Evolutionary conservation across 92 coral and sea anemone genomes (phyloP), one percentile per base, ranked within the genome.

Genomic region (Zoanthus gigantus): DNA sequence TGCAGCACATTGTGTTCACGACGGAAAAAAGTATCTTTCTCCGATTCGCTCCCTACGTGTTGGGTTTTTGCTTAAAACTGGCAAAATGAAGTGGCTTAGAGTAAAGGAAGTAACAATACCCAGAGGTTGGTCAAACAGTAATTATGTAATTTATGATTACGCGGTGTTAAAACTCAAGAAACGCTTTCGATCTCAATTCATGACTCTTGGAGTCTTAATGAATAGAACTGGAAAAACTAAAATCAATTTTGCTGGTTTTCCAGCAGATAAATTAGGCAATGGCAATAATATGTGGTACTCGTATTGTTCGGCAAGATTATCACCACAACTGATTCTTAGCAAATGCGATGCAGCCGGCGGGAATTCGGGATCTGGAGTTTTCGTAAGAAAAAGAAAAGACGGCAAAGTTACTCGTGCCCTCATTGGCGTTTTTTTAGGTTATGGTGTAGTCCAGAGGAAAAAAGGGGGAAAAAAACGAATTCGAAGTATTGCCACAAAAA

Each of bases 1-100:
- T 10, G 92, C 99, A 2, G 99, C 99, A n/a, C 99, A 97, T 74
- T 97, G 99, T 71, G 88, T 97, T 69, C 98, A 97, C 73, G 84
- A 95, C 72, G 95, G 97, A 6, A 91, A 76, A 46, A 83, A 82
- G 16, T 94, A 50, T 48, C 89, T 84, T 42, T 54, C 85, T 12
- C 90, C 92, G 7, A 83, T 88, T 17, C 65, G 94, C 2, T 44
- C 78, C 13, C 79, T 97, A 42, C 89, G 79, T 67, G 96, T 97
- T 14, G 99, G 96, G 28, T 79, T 93, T 68, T 90, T 95, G 13
- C 90, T 90, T 30, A 86, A 87, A 16, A 82, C 68, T 72, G 94
- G 94, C 0, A 91, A 81, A 72, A 63, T 93, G 11, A 90, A 86
- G 11, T 89, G 98, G 96, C 57, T 78, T 72, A 42, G 87, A 17